phyloP scores from a whole-genome alignment of 92 coral and sea anemone genomes.

The Hydrozoanthus gracilis region DNA sequence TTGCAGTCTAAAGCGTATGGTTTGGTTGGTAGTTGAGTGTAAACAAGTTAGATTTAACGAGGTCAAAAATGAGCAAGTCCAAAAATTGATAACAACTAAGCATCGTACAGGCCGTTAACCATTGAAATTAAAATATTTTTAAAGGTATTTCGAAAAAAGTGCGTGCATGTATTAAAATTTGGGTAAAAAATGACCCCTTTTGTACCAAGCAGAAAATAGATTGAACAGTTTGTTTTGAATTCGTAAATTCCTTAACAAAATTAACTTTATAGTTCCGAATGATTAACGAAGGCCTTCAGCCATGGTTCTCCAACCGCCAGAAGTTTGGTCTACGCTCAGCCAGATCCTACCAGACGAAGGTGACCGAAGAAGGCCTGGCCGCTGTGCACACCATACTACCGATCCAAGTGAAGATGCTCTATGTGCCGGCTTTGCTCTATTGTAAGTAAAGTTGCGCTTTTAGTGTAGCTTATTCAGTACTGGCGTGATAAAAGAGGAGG shows the following conservation, averaged over 20 bases:
- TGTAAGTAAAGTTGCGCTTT: slow-evolving; percentile 70
- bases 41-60: too few species aligned
- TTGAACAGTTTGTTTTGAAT: neutral
- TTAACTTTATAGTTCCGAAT: slow-evolving; percentile 71
- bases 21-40: too few species aligned
- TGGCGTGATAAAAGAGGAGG: neutral
- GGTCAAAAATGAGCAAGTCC: too few species aligned
- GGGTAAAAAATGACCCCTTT: too few species aligned
- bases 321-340: slow-evolving; percentile 87
- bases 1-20: too few species aligned
- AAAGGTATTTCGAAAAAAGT: too few species aligned
- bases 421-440: slow-evolving; percentile 89
- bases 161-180: too few species aligned
- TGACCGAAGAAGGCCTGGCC: slow-evolving; percentile 95
- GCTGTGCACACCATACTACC: slow-evolving; percentile 85
- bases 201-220: too few species aligned
- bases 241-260: neutral
- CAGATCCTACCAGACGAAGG: slow-evolving; percentile 73
- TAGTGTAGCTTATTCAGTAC: neutral
- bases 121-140: too few species aligned
- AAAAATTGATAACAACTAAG: too few species aligned
- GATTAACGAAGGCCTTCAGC: slow-evolving; percentile 96
- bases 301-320: slow-evolving; percentile 97
- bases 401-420: slow-evolving; percentile 85
- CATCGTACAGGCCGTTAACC: too few species aligned